Conservation (phyloP, 2,888 invertebrate species). For the Rambutsinella grinnellia region DNA sequence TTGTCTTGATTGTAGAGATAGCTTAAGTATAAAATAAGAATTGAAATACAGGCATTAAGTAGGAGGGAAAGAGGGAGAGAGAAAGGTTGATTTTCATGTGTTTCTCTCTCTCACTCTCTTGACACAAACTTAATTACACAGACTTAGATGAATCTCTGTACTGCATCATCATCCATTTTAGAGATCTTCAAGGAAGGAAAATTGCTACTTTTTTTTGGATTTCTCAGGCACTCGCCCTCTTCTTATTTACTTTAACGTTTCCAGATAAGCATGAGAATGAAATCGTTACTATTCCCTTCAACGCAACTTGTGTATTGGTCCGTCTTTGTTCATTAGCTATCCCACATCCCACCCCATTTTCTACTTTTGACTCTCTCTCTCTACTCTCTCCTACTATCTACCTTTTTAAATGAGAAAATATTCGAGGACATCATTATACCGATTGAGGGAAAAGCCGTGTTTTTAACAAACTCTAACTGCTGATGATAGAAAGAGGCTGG, state of each 20-base stretch:
- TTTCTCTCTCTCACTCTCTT: conserved; percentile 43
- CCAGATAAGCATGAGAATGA: no score
- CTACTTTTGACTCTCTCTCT: background rate
- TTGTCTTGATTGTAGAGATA: background rate
- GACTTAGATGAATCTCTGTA: conserved; percentile 59
- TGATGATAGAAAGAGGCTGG: no score
- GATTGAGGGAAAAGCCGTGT: no score
- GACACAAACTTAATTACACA: conserved; percentile 62
- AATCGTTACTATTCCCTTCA: background rate
- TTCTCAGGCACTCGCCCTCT: conserved; percentile 5
- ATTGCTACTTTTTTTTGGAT: conserved; percentile 2
- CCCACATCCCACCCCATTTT: conserved; percentile 19
- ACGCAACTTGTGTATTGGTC: background rate
- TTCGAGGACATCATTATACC: background rate
- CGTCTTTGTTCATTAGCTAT: conserved; percentile 54
- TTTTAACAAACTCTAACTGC: no score
- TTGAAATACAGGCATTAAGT: background rate
- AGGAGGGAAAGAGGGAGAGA: conserved; percentile 2
- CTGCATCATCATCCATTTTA: conserved; percentile 58
- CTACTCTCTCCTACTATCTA: background rate
- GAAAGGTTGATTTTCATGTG: conserved; percentile 32
- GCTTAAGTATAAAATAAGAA: background rate
- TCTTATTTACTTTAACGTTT: conserved; percentile 7
- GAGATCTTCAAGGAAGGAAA: conserved; percentile 47
- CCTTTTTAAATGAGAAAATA: background rate